phyloP scores from a whole-genome alignment of 1,140 invertebrate genomes.

The Ostrea denselamellosa region DNA sequence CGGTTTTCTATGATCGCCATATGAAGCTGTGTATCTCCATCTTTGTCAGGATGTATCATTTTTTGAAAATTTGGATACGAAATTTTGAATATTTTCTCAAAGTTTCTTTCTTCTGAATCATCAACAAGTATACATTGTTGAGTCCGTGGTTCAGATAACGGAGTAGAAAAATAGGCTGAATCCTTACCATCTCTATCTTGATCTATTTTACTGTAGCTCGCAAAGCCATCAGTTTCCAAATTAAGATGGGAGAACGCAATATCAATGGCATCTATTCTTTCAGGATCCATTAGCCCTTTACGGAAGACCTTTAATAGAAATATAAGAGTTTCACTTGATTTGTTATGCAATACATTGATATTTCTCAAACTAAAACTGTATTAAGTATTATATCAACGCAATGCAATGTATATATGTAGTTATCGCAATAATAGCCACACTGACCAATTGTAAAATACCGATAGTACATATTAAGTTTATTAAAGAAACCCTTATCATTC shows the following conservation, averaged over 20 bases:
- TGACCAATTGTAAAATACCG: no score
- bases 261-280: background rate
- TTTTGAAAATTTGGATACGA: background rate
- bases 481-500: no score
- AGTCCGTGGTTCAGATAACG: no score
- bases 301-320: no score
- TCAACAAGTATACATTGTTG: no score
- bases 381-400: no score
- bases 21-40: background rate
- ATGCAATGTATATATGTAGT: no score
- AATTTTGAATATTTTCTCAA: background rate
- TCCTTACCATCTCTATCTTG: background rate
- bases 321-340: no score
- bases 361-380: no score
- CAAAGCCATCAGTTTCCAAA: background rate
- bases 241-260: background rate
- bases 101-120: background rate
- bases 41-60: background rate
- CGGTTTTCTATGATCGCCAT: background rate
- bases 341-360: no score
- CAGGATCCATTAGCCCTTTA: background rate
- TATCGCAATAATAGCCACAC: no score
- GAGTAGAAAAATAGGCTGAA: background rate
- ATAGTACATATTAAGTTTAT: no score
- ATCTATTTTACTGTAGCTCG: background rate